Base-by-base conservation (phyloP, 2,888 invertebrate species). In the Conchocele bisecta region DNA sequence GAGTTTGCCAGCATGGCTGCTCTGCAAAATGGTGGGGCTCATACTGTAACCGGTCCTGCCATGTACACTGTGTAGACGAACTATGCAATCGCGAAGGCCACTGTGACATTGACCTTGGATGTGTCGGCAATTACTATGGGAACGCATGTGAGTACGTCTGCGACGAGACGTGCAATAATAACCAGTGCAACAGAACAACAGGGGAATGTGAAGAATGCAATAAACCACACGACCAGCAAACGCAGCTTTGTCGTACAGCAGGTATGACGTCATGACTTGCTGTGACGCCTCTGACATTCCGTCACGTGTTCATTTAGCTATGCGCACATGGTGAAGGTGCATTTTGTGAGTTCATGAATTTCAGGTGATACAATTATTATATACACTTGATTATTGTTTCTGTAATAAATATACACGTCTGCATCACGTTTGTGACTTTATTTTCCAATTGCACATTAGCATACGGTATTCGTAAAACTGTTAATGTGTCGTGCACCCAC, bases 1-100 rank as follows among this genome's bases (percentile, higher is more conserved):
- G 67, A 7, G 26, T 28, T 6, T 77, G 77, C 24, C 24, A 37
- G 1, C 13, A 53, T 24, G 69, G 67, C 1, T 77, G 77, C 48
- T 17, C 46, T 17, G n/a, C 17, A 24, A 70, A 70, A 0, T 73
- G 29, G 39, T 60, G 35, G 39, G 66, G 63, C 9, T 41, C 41
- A 7, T 33, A 37, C 33, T 77, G 77, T 33, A 37, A 54, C 9
- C 24, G 11, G 5, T 15, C 31, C 5, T 77, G 77, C 37, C 67
- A 64, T 33, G 0, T 2, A 0, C 56, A 48, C 22, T 77, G 77
- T 35, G 42, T 51, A 5, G 42, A 33, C 3, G 31, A 28, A 5
- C 29, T 35, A 4, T 76, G 76, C 37, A 22, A 39, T 5, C 22
- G 71, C 31, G 35, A 41, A 42, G 69, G 69, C 13, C 31, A 37